Base-by-base conservation (phyloP, 2,888 invertebrate species). In the Seira musarum region DNA sequence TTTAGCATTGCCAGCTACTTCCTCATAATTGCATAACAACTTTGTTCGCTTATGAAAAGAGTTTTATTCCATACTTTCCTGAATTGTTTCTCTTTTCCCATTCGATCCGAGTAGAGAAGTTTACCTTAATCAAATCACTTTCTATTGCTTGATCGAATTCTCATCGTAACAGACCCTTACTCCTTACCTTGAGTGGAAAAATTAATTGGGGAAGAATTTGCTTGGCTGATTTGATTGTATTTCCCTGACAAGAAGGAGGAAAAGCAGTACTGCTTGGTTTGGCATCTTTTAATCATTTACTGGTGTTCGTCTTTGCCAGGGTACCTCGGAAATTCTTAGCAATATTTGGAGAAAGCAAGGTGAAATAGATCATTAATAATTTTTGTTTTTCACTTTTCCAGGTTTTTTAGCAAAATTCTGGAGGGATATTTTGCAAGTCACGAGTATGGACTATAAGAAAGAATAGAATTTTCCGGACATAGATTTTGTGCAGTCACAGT, bases 401-500 rank as follows among this genome's bases (percentile, higher is more conserved):
- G n/a, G n/a, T n/a, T n/a, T n/a, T n/a, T n/a, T n/a, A n/a, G n/a
- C n/a, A n/a, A n/a, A n/a, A n/a, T n/a, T n/a, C n/a, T n/a, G n/a
- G n/a, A n/a, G n/a, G n/a, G n/a, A n/a, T n/a, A n/a, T n/a, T n/a
- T n/a, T n/a, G n/a, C n/a, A n/a, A n/a, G n/a, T n/a, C n/a, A n/a
- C n/a, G n/a, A n/a, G n/a, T n/a, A n/a, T n/a, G n/a, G n/a, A n/a
- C n/a, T n/a, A n/a, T n/a, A n/a, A n/a, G n/a, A n/a, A n/a, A n/a
- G n/a, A n/a, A n/a, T n/a, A n/a, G n/a, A n/a, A n/a, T n/a, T n/a
- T n/a, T n/a, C n/a, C n/a, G n/a, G n/a, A n/a, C n/a, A n/a, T n/a
- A n/a, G n/a, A n/a, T 61, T 2, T 61, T 61, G 61, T 61, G 61
- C 10, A 61, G 61, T n/a, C n/a, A n/a, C n/a, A n/a, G n/a, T n/a